phyloP scores from a whole-genome alignment of 2,888 invertebrate species.

The Patella pellucida region DNA sequence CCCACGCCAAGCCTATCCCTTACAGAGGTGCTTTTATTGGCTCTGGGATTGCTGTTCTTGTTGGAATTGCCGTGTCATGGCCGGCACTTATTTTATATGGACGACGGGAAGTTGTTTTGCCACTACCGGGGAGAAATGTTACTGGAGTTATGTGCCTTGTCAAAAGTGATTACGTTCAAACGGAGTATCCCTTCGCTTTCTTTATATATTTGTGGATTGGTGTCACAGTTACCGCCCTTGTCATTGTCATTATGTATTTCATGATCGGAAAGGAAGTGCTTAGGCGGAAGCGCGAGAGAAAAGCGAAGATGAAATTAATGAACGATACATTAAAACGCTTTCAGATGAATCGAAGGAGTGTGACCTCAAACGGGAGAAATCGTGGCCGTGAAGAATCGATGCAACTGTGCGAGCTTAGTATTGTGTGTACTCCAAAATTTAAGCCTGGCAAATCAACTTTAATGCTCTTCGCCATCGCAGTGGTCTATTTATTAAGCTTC shows the following conservation, averaged over 20 bases:
- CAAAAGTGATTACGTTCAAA: slow-evolving; percentile 28
- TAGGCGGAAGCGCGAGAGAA: slow-evolving; percentile 30
- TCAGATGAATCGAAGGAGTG: neutral
- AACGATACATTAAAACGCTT: neutral
- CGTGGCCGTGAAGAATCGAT: neutral
- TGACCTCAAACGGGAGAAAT: neutral
- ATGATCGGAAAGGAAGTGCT: slow-evolving; percentile 39
- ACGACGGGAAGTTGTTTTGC: slow-evolving; percentile 26
- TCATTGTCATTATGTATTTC: slow-evolving; percentile 36
- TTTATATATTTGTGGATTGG: slow-evolving; percentile 38
- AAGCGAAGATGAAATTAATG: neutral
- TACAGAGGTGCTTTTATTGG: slow-evolving; percentile 31
- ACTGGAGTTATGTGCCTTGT: slow-evolving; percentile 33
- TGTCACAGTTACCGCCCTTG: slow-evolving; percentile 30
- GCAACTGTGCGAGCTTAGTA: neutral
- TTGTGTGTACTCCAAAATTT: neutral
- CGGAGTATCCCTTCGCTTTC: slow-evolving; percentile 35
- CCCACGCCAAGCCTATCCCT: slow-evolving; percentile 27
- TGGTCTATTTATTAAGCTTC: slow-evolving; percentile 41
- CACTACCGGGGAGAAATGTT: neutral
- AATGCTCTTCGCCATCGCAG: slow-evolving; percentile 43
- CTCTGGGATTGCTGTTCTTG: slow-evolving; percentile 32
- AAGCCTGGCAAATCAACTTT: slow-evolving; percentile 33
- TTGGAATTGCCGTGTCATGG: slow-evolving; percentile 41
- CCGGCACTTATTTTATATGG: slow-evolving; percentile 41